Evolutionary conservation across 2,888 invertebrate species (phyloP), one percentile per base, ranked within the genome.

Genomic region (Amiota minor): DNA sequence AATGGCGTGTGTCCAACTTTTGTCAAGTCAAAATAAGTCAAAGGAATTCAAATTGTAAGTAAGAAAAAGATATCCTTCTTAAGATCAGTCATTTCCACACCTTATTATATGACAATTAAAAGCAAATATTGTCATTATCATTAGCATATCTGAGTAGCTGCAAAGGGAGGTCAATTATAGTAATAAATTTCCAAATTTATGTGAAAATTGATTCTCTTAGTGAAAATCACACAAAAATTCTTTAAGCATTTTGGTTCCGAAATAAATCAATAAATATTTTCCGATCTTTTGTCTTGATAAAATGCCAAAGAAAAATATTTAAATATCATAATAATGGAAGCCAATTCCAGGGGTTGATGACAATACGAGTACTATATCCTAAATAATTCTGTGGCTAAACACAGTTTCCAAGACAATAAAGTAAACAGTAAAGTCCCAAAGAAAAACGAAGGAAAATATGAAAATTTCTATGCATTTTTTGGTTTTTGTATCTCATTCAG

Each of bases 381-480:
- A 84, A 83, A 84, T 83, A 86, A 85, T 83, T 86, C 79, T 85
- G 84, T 50, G 82, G 85, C 79, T 72, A 75, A 77, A 76, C 77
- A 75, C 77, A 78, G 35, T 35, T 75, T 78, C 77, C 77, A 77
- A 80, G 77, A 78, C 75, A 79, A 79, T 77, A 55, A 35, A 23
- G 18, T 70, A 49, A 73, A 18, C 61, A 76, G 80, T 79, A 70
- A 35, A 35, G 35, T 35, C 35, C 35, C 20, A 76, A 78, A 73
- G 71, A 76, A 77, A 16, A 50, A 11, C 46, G 14, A 56, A 64
- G 46, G 69, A 76, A 83, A 78, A 72, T 75, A 65, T 71, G 45
- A 75, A 83, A 77, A 79, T 78, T 77, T 80, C 73, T 71, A 9
- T 75, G 74, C 70, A 69, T 74, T 75, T 69, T 70, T 11, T 35